Conservation (phyloP, 2,888 invertebrate species). For the Nipponacmea schrenckii region DNA sequence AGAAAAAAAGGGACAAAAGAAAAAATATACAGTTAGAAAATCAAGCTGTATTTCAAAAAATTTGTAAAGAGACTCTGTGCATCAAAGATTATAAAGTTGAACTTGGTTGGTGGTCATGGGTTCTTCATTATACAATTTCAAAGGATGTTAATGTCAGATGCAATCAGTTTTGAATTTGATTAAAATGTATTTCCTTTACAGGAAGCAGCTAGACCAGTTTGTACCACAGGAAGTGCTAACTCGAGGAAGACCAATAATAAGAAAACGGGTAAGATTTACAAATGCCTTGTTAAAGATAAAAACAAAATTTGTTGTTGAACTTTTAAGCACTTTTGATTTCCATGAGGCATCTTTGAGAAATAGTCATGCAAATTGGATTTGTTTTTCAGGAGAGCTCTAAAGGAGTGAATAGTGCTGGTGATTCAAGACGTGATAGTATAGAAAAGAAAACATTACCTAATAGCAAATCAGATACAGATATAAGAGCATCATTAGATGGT, state of each 20-base stretch:
- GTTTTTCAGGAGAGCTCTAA: conserved; percentile 30
- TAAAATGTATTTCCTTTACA: conserved; percentile 15
- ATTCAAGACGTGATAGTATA: conserved; percentile 25
- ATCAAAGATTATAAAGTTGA: not conserved
- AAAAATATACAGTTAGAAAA: no score
- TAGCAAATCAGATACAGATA: conserved; percentile 45
- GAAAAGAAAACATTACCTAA: conserved; percentile 36
- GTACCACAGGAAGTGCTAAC: conserved; percentile 53
- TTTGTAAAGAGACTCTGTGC: no score
- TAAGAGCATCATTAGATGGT: conserved; percentile 13
- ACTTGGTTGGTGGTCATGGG: no score
- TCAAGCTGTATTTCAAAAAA: no score
- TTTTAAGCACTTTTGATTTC: not conserved
- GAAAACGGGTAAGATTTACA: conserved; percentile 26
- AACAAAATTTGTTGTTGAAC: conserved; percentile 9
- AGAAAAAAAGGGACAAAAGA: not conserved
- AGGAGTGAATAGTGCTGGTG: conserved; percentile 32
- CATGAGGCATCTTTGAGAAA: not conserved
- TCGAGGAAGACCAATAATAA: conserved; percentile 37
- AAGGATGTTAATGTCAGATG: no score
- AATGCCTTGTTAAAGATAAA: no score
- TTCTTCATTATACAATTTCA: no score
- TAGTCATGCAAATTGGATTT: no score
- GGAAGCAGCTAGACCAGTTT: conserved; percentile 57
- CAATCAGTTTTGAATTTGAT: no score